Percentiles rank a stretch among this genome's conserved stretches.
These are phyloP conservation scores for Porites lutea DNA, from an alignment of 64 coral and sea anemone species.

Conservation along the genomic window DNA sequence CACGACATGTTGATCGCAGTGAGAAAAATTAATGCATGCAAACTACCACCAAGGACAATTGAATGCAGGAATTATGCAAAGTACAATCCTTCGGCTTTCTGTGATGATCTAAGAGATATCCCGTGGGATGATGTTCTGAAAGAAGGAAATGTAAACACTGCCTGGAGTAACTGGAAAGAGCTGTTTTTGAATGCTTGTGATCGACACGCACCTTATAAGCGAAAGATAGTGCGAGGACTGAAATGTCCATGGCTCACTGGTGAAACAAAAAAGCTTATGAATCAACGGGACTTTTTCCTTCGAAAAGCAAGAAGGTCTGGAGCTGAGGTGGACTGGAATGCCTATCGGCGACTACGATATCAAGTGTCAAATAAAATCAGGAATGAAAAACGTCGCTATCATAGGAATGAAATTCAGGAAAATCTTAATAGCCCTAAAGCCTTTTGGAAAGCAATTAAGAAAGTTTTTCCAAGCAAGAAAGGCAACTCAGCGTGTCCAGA, in stretches of 20 bases:
- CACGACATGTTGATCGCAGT: conserved; percentile 34
- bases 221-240: conserved; percentile 23
- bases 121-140: conserved; percentile 10
- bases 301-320: conserved; percentile 23
- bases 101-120: conserved; percentile 14
- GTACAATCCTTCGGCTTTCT: neutral
- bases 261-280: conserved; percentile 21
- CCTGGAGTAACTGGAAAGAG: conserved; percentile 42
- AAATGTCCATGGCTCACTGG: conserved; percentile 22
- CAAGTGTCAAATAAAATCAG: conserved; percentile 29
- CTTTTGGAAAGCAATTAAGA: conserved; percentile 29
- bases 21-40: conserved; percentile 33
- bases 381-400: neutral
- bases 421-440: conserved; percentile 11
- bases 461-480: conserved; percentile 11
- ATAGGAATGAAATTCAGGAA: neutral
- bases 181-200: conserved; percentile 18
- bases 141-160: neutral
- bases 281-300: conserved; percentile 7
- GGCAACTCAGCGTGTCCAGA: neutral
- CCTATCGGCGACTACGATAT: conserved; percentile 15
- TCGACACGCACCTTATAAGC: conserved; percentile 29
- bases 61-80: conserved; percentile 53
- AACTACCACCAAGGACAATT: neutral
- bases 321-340: conserved; percentile 10